A percentile compares a stretch with the other conserved stretches of the same genome.
phyloP scores from a whole-genome alignment of 30 jellyfish, hydroid and myxozoan genomes.

The Clytia hemisphaerica region DNA sequence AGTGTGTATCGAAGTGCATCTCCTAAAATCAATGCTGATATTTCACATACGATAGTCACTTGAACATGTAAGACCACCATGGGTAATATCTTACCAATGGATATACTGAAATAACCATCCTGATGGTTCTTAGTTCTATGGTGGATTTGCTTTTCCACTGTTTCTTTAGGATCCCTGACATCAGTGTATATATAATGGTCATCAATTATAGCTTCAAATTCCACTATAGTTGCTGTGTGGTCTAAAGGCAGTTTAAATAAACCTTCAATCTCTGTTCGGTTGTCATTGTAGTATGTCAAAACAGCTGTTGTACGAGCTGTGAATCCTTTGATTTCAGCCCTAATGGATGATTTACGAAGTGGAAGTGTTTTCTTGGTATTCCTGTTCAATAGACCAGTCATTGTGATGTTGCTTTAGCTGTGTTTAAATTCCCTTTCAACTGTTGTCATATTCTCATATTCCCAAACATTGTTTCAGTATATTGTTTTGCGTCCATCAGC shows the following conservation, averaged over 20 bases:
- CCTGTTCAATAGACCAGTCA: slow-evolving; percentile 86
- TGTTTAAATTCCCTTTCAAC: no score
- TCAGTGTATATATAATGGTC: slow-evolving; percentile 67
- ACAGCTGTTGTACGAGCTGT: slow-evolving; percentile 91
- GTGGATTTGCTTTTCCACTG: slow-evolving; percentile 23
- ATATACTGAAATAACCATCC: slow-evolving; percentile 52
- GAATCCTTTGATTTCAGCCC: slow-evolving; percentile 85
- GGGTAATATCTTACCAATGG: slow-evolving; percentile 87
- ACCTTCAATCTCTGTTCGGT: slow-evolving; percentile 68
- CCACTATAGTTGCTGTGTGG: slow-evolving; percentile 68
- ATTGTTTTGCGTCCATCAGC: no score
- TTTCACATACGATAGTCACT: slow-evolving; percentile 64
- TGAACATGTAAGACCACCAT: slow-evolving; percentile 78
- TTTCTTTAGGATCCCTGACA: slow-evolving; percentile 37
- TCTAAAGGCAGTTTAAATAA: slow-evolving; percentile 70
- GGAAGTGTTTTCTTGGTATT: slow-evolving; percentile 64
- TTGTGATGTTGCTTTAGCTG: slow-evolving; percentile 6
- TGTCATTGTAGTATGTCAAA: slow-evolving; percentile 80
- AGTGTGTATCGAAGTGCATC: slow-evolving; percentile 49
- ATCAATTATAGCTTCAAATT: slow-evolving; percentile 82
- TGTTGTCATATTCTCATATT: no score
- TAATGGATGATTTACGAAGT: slow-evolving; percentile 67
- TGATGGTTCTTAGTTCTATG: slow-evolving; percentile 40
- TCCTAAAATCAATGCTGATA: slow-evolving; percentile 34
- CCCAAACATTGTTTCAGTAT: no score